A percentile compares a stretch with the other conserved stretches of the same genome.
These are phyloP conservation scores for Matsumurasca onukii DNA, from an alignment of 1,140 invertebrate species.

Conservation along the genomic window DNA sequence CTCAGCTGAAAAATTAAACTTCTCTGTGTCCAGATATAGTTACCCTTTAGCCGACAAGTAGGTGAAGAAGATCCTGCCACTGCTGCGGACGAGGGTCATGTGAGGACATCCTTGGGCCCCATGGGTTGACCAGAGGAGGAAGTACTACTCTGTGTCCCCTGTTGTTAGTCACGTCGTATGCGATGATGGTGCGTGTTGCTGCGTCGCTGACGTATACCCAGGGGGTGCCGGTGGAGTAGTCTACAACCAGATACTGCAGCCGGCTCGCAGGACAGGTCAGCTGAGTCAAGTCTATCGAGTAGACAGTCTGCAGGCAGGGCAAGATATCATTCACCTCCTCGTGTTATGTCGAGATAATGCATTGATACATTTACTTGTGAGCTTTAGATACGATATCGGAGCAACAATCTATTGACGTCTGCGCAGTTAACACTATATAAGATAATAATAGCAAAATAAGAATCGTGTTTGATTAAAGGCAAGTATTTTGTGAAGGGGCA, in stretches of 20 bases:
- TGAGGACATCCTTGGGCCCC: constrained; percentile 53
- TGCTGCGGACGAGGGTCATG: constrained; percentile 53
- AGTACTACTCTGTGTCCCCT: constrained; percentile 48
- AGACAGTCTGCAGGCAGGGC: too few relatives aligned
- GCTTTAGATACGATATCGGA: too few relatives aligned
- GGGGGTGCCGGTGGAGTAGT: constrained; percentile 53
- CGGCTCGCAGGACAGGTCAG: constrained; percentile 52
- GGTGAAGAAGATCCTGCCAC: constrained; percentile 59
- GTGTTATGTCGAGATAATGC: too few relatives aligned
- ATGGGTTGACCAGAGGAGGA: constrained; percentile 48
- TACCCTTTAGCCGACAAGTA: constrained; percentile 54
- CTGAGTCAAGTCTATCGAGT: constrained; percentile 59
- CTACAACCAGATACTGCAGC: constrained; percentile 63
- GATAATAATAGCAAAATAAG: too few relatives aligned
- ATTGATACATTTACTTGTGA: too few relatives aligned
- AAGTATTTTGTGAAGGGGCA: too few relatives aligned
- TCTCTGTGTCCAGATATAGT: too few relatives aligned
- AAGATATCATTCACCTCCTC: too few relatives aligned
- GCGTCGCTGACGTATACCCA: constrained; percentile 61
- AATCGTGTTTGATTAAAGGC: too few relatives aligned
- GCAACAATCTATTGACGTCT: too few relatives aligned
- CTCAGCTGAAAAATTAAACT: too few relatives aligned
- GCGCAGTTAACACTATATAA: too few relatives aligned
- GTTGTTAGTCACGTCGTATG: constrained; percentile 59
- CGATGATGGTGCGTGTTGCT: constrained; percentile 59